Base-by-base conservation (phyloP, 92 coral and sea anemone genomes). In the Metridium senile region DNA sequence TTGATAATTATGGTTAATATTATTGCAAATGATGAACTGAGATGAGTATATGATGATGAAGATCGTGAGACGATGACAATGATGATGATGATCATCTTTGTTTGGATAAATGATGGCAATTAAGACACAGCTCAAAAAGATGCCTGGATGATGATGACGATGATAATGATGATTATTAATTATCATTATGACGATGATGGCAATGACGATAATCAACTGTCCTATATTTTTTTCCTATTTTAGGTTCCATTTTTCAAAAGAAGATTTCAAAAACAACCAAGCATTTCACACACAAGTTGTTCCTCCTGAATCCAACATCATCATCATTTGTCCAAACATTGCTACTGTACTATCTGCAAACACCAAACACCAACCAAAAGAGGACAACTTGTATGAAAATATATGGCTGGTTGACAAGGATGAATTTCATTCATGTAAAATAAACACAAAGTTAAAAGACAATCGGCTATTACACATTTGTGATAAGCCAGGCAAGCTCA, bases 341-440 rank as follows among this genome's bases (percentile, higher is more conserved):
- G 71, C 61, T 1, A 62, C 64, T 28, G n/a, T 75, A 25, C 4
- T 29, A 43, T 34, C 72, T 34, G n/a, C n/a, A n/a, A n/a, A n/a
- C n/a, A n/a, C n/a, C n/a, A n/a, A n/a, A n/a, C n/a, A 75, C 1
- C 21, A 33, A 30, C 71, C 62, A 63, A 11, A 21, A 68, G 1
- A 0, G 46, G 77, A 69, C 7, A 49, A 33, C 8, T 43, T 79
- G 34, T 79, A 54, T 79, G 84, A 79, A 71, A 79, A 79, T 52
- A 26, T 79, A 11, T 79, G 84, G 77, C 39, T 58, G 28, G 84
- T 79, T 23, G 62, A 59, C n/a, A 31, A 70, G 30, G 71, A 79
- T 25, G 76, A 39, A 31, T 79, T 79, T 51, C 33, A n/a, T 25
- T 54, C 67, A 8, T 79, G 84, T 51, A 59, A 57, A 56, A 28